These are phyloP conservation scores for Tethya wilhelma DNA, from an alignment of 37 sponge, comb jelly and placozoan genomes.

Conservation along the genomic window DNA sequence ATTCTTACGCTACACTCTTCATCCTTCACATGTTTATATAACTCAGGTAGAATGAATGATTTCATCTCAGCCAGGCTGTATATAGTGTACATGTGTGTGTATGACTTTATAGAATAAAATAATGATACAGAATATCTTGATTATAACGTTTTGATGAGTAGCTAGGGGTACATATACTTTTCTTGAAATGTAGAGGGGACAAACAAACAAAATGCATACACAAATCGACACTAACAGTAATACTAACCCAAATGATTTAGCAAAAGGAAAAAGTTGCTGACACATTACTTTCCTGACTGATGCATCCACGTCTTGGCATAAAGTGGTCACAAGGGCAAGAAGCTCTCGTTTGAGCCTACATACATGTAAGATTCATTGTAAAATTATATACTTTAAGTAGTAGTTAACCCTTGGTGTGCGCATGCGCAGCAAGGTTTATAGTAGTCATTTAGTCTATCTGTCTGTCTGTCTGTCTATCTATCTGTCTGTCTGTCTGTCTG, in stretches of 20 bases:
- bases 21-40: constrained; percentile 53
- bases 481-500: too few species aligned
- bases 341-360: constrained; percentile 71
- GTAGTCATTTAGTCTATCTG: too few species aligned
- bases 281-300: constrained; percentile 61
- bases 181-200: too few species aligned
- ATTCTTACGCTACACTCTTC: constrained; percentile 62
- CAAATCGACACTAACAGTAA: background rate
- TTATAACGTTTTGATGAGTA: background rate
- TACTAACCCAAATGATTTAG: constrained; percentile 59
- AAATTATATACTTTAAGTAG: too few species aligned
- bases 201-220: constrained; percentile 1
- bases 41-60: constrained; percentile 47
- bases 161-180: background rate
- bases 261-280: constrained; percentile 36
- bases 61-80: constrained; percentile 32
- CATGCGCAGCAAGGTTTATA: too few species aligned
- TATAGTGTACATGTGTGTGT: background rate
- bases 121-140: background rate
- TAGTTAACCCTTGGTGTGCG: too few species aligned
- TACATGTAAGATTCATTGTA: background rate
- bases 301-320: constrained; percentile 76
- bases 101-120: background rate
- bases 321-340: constrained; percentile 45
- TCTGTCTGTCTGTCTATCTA: too few species aligned